A percentile compares a stretch with the other conserved stretches of the same genome.
Evolutionary conservation across 1,140 invertebrate species (phyloP).

Genomic region (Drosophila lini): DNA sequence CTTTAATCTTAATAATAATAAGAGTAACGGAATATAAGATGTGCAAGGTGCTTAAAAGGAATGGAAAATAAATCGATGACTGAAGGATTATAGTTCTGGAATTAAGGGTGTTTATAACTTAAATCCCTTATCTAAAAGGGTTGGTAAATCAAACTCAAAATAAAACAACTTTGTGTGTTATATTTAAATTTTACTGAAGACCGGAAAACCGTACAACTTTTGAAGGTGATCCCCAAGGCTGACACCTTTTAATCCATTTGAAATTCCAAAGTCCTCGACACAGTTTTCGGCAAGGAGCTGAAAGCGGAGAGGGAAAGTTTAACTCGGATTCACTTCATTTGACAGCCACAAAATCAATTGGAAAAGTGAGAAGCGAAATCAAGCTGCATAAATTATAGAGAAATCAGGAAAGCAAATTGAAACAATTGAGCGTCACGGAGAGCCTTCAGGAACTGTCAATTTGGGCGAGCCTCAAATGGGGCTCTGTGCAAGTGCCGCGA

Average conservation of each 20-base stretch:
- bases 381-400: conserved; percentile 74
- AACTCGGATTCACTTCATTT: conserved; percentile 41
- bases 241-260: conserved; percentile 35
- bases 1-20: neutral
- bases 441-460: conserved; percentile 38
- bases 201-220: neutral
- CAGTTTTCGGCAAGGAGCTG: conserved; percentile 28
- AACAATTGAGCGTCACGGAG: conserved; percentile 53
- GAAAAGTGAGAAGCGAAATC: conserved; percentile 56
- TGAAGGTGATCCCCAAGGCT: neutral
- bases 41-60: too few relatives aligned
- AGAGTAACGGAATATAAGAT: neutral
- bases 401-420: conserved; percentile 64
- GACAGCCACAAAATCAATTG: conserved; percentile 73
- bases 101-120: neutral
- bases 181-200: neutral
- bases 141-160: neutral
- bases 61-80: neutral
- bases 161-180: neutral
- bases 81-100: neutral
- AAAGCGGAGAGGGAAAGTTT: conserved; percentile 2
- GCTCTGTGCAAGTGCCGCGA: conserved; percentile 21
- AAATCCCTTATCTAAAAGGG: too few relatives aligned
- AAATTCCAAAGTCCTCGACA: conserved; percentile 61
- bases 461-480: conserved; percentile 36